phyloP scores from a whole-genome alignment of 2,797 vertebrate species.

The Vipera latastei region DNA sequence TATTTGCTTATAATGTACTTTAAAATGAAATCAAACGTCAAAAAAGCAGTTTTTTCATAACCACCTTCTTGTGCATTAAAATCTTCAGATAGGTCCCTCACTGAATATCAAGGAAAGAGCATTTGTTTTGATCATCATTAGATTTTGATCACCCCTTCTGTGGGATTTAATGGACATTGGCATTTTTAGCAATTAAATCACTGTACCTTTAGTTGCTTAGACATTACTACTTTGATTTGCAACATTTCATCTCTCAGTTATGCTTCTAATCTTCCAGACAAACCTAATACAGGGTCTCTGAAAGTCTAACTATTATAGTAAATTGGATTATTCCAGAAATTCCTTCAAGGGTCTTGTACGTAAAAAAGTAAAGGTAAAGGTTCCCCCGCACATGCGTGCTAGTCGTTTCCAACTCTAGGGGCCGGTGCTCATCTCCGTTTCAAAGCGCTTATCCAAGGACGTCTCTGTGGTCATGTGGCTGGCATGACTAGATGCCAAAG shows the following conservation, averaged over 20 bases:
- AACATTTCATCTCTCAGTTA: conserved; percentile 43
- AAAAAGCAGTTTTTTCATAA: neutral
- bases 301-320: conserved; percentile 17
- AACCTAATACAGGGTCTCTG: conserved; percentile 51
- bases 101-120: neutral
- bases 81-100: neutral
- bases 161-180: neutral
- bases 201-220: neutral
- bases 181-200: neutral
- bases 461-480: too few relatives aligned
- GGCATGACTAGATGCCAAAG: too few relatives aligned
- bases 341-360: neutral
- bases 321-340: neutral
- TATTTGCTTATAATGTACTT: neutral
- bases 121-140: neutral
- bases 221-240: neutral
- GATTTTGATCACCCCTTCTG: neutral
- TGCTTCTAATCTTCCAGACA: conserved; percentile 51
- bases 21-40: neutral
- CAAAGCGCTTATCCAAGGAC: too few relatives aligned
- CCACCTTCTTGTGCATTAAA: neutral
- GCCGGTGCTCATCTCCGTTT: too few relatives aligned
- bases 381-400: too few relatives aligned
- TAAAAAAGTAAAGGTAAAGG: too few relatives aligned
- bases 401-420: too few relatives aligned